Base-by-base conservation (phyloP, 2,797 vertebrate species). In the Rhadinocentrus ornatus region DNA sequence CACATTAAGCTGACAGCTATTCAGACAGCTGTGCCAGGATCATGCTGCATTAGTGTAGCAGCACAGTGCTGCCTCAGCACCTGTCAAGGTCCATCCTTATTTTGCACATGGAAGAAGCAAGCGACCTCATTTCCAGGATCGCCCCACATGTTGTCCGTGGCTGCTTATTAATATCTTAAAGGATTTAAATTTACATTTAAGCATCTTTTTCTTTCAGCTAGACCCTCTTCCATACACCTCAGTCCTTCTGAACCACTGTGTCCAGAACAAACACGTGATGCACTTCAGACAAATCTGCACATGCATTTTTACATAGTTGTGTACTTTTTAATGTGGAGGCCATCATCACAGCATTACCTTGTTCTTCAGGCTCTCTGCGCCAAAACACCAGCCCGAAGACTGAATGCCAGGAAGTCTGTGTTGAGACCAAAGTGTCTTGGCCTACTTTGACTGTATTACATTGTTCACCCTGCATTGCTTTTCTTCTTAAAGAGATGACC, bases 361-460 rank as follows among this genome's bases (percentile, higher is more conserved):
- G 56, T 75, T 62, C 61, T 68, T 66, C 34, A 24, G 13, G 27
- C 52, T 34, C 48, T 18, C 24, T 34, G 41, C 39, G 8, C 29
- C 2, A 18, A 68, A 50, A 67, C 32, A 59, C 29, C 24, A 41
- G 59, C 46, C 24, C 39, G 52, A 55, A 75, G 46, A 34, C 66
- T 71, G 53, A 84, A 80, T 78, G 48, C 31, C 65, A 86, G 71
- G 78, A 85, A 81, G 80, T 83, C 39, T 54, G 29, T 13, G 48
- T 63, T 4, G 46, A 78, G 64, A 77, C 69, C 44, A 50, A 80
- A 80, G 62, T 44, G 50, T 73, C 65, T 29, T 82, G 75, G 71
- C 48, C 82, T 78, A 83, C 66, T 77, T 87, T 44, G 41, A 58
- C 58, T 62, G 32, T 62, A 41, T 65, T 62, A 73, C 26, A 41